phyloP scores from a whole-genome alignment of 2,113 vertebrate genomes.

The Colaptes auratus region DNA sequence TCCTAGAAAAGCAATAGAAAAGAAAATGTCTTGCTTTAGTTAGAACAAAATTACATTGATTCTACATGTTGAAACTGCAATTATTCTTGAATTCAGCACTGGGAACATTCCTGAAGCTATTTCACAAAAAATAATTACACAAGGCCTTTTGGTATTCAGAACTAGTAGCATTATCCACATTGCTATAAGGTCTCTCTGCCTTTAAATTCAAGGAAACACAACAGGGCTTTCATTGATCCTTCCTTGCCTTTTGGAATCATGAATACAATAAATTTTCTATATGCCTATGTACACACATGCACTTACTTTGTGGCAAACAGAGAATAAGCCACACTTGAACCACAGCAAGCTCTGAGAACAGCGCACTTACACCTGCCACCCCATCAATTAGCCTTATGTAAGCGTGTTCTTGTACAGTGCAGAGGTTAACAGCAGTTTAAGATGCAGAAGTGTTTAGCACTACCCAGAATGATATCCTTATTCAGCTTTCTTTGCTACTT shows the following conservation, averaged over 20 bases:
- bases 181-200: not conserved
- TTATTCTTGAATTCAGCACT: conserved; percentile 26
- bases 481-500: not conserved
- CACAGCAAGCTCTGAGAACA: not conserved
- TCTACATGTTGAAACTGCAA: not conserved
- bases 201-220: not conserved
- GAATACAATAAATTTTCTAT: not conserved
- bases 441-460: not conserved
- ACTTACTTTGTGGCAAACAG: not conserved
- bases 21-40: not conserved
- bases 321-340: not conserved
- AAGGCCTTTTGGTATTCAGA: conserved; percentile 18
- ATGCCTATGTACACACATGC: not conserved
- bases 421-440: conserved; percentile 7
- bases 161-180: not conserved
- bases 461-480: not conserved
- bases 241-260: not conserved
- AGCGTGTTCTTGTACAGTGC: not conserved
- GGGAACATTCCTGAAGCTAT: conserved; percentile 30
- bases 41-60: conserved; percentile 33
- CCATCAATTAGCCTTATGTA: not conserved
- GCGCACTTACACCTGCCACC: not conserved
- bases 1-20: conserved; percentile 4
- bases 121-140: conserved; percentile 45
- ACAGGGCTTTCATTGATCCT: not conserved